Evolutionary conservation across 2,113 vertebrate species (phyloP).

Genomic region (Psophia crepitans): DNA sequence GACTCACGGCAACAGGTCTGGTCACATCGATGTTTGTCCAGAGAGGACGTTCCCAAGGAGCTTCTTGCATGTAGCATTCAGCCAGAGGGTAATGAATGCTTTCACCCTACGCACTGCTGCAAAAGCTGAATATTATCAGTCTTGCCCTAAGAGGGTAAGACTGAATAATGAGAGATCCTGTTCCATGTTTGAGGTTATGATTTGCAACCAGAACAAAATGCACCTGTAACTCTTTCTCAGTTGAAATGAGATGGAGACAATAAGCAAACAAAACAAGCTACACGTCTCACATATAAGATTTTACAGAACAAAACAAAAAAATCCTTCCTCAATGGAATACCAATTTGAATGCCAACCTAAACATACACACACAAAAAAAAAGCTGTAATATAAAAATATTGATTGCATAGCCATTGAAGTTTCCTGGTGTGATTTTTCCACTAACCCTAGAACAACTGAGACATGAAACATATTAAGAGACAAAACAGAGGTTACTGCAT

Average conservation of each 20-base stretch:
- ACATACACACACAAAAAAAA: neutral
- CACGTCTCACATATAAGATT: accelerated
- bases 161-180: neutral
- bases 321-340: neutral
- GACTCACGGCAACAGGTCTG: neutral
- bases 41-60: neutral
- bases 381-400: neutral
- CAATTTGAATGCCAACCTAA: neutral
- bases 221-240: neutral
- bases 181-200: neutral
- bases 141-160: neutral
- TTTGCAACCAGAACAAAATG: neutral
- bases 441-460: neutral
- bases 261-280: neutral
- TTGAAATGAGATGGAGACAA: neutral
- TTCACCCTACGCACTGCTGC: accelerated
- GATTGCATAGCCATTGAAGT: neutral
- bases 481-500: neutral
- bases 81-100: neutral
- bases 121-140: neutral
- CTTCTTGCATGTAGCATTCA: neutral
- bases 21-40: neutral
- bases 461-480: neutral
- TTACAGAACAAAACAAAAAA: neutral
- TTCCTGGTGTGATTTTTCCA: neutral